Conservation (phyloP, 1,140 invertebrate genomes). For the Lerema accius region DNA sequence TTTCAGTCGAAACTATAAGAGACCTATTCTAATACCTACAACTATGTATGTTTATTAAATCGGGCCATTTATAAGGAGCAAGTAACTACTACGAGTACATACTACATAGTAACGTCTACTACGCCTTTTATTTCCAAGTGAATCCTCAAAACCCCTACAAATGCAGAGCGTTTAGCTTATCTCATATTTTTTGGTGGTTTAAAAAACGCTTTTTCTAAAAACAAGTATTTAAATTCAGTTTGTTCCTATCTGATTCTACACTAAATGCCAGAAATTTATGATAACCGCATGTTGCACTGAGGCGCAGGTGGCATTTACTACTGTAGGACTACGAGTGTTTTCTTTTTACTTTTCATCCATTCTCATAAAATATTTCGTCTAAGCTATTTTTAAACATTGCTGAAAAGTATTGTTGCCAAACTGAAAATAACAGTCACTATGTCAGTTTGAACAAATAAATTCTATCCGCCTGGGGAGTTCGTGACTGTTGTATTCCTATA, state of each 20-base stretch:
- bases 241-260: not conserved
- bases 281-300: conserved; percentile 7
- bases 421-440: not conserved
- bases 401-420: not conserved
- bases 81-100: too few species aligned
- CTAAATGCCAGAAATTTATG: conserved; percentile 15
- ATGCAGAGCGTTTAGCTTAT: too few species aligned
- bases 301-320: not conserved
- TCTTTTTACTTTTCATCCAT: not conserved
- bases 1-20: too few species aligned
- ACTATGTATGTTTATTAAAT: too few species aligned
- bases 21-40: too few species aligned
- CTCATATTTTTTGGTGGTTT: not conserved
- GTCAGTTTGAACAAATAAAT: too few species aligned
- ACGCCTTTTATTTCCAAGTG: too few species aligned
- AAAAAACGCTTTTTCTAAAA: not conserved
- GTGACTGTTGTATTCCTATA: too few species aligned
- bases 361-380: not conserved
- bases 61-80: too few species aligned
- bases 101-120: too few species aligned
- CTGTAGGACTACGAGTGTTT: not conserved
- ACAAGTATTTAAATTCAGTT: not conserved
- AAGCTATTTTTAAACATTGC: not conserved
- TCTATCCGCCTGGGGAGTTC: too few species aligned
- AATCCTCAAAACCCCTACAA: too few species aligned